These are phyloP conservation scores for Cephus spinipes DNA, from an alignment of 2,888 invertebrate species.

Conservation along the genomic window DNA sequence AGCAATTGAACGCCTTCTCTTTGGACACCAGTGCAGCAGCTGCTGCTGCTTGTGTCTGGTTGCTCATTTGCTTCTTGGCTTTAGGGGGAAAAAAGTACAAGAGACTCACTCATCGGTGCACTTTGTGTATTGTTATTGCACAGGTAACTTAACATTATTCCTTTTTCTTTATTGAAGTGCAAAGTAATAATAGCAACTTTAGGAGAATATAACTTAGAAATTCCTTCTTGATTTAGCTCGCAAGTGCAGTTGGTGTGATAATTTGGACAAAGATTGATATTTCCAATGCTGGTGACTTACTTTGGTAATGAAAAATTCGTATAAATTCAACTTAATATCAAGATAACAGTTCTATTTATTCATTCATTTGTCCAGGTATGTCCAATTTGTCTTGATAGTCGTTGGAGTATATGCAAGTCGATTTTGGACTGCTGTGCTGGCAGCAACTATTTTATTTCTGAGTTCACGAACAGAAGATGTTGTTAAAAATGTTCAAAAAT, in stretches of 20 bases:
- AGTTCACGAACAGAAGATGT: conserved; percentile 87
- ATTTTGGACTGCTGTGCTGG: conserved; percentile 87
- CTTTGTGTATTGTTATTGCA: conserved; percentile 81
- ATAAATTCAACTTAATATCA: not conserved
- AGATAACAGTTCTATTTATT: not conserved
- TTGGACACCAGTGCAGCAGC: conserved; percentile 88
- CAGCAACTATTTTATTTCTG: conserved; percentile 83
- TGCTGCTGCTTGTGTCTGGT: conserved; percentile 82
- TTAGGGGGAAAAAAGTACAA: conserved; percentile 80
- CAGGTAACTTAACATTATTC: conserved; percentile 72
- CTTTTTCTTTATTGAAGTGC: not conserved
- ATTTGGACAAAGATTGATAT: conserved; percentile 58
- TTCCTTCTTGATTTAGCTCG: conserved; percentile 33
- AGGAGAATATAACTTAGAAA: not conserved
- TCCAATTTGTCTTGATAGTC: conserved; percentile 83
- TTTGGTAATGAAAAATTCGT: conserved; percentile 45
- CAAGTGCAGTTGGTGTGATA: conserved; percentile 54
- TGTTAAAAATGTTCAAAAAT: conserved; percentile 81
- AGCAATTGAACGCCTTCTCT: conserved; percentile 81
- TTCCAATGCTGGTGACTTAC: conserved; percentile 35
- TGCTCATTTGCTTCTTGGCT: conserved; percentile 75
- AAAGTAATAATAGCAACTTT: not conserved
- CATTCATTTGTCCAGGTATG: conserved; percentile 70
- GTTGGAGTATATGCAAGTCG: conserved; percentile 84
- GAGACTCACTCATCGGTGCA: conserved; percentile 85